phyloP scores from a whole-genome alignment of 2,113 vertebrate species.

The Zeus faber region DNA sequence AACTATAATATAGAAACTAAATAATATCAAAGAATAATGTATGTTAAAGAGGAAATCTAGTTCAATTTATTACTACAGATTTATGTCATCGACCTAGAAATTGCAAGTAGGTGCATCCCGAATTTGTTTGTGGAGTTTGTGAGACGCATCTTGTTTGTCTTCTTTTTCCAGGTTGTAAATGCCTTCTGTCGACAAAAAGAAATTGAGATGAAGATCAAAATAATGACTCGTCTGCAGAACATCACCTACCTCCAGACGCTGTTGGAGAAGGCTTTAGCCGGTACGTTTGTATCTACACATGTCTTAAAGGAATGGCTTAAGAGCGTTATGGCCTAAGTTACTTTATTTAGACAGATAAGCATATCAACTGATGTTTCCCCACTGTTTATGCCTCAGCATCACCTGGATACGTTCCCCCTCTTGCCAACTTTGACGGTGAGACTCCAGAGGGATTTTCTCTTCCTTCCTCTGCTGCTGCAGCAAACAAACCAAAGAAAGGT shows the following conservation, averaged over 20 bases:
- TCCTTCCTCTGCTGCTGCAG: constrained; percentile 45
- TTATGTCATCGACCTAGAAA: too few species aligned
- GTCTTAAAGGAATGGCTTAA: too few species aligned
- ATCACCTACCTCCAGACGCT: constrained; percentile 86
- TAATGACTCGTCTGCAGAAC: constrained; percentile 88
- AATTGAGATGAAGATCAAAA: constrained; percentile 89
- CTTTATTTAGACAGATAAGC: not conserved
- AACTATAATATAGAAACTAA: too few species aligned
- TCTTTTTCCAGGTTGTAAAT: constrained; percentile 82
- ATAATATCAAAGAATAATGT: too few species aligned
- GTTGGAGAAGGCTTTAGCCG: constrained; percentile 83
- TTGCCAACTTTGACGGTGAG: constrained; percentile 88
- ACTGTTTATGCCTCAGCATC: constrained; percentile 69
- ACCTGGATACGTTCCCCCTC: constrained; percentile 84
- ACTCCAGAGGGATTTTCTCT: constrained; percentile 53
- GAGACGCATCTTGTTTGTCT: not conserved
- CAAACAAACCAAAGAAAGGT: constrained; percentile 80
- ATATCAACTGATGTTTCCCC: not conserved
- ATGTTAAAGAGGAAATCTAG: too few species aligned
- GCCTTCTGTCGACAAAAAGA: constrained; percentile 87
- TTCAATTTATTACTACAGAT: too few species aligned
- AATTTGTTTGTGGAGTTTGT: too few species aligned
- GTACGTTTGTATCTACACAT: constrained; percentile 56
- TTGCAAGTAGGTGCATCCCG: too few species aligned
- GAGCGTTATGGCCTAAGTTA: too few species aligned